Conservation (phyloP, 53 echinoderm and acorn worm species). For the Glandiceps talaboti region DNA sequence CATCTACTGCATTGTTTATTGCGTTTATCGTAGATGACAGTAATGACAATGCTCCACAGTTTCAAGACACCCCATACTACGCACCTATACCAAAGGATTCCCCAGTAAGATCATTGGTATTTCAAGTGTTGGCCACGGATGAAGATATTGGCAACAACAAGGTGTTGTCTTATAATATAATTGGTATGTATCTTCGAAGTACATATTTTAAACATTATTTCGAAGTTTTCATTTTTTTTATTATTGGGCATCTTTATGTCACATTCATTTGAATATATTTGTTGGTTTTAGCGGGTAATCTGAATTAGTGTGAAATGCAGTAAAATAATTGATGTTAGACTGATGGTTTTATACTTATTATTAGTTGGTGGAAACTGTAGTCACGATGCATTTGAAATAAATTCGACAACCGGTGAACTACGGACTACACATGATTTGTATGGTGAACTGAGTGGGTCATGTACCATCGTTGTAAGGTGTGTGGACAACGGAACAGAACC, state of each 20-base stretch:
- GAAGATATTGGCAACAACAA: constrained; percentile 72
- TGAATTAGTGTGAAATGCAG: too few relatives aligned
- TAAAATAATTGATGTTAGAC: too few relatives aligned
- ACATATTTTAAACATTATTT: too few relatives aligned
- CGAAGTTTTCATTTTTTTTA: too few relatives aligned
- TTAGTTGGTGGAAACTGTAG: neutral
- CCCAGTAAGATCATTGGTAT: constrained; percentile 32
- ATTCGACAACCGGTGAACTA: neutral
- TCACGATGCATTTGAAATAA: neutral
- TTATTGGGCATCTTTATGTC: too few relatives aligned
- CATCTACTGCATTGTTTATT: neutral
- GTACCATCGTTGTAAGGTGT: constrained; percentile 32
- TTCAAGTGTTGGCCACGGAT: constrained; percentile 60
- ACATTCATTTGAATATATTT: too few relatives aligned
- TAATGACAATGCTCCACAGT: constrained; percentile 74
- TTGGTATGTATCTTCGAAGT: too few relatives aligned
- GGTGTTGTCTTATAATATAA: too few relatives aligned
- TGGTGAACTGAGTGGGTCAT: neutral
- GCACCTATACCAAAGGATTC: constrained; percentile 45
- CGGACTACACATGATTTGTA: neutral
- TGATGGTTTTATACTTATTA: too few relatives aligned
- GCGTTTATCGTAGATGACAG: constrained; percentile 53
- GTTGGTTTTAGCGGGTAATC: too few relatives aligned
- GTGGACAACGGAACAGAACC: constrained; percentile 61
- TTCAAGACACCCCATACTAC: constrained; percentile 29